Evolutionary conservation across 2,113 vertebrate species (phyloP).

Genomic region (Triplophysa siluroides): DNA sequence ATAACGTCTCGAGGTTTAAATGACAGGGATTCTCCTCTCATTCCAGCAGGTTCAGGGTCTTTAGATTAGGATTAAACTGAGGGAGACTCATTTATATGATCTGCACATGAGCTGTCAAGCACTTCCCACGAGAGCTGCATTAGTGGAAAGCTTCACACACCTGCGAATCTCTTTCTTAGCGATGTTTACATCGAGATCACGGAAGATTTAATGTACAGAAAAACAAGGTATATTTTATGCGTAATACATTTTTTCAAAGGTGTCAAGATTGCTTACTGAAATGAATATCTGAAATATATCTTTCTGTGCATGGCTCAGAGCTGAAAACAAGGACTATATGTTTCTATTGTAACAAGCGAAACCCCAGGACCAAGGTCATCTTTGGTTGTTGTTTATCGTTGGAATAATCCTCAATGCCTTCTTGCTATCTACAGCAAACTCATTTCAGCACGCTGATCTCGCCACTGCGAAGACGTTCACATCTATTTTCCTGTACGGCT

Average conservation of each 20-base stretch:
- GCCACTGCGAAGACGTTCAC: not conserved
- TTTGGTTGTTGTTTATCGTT: not conserved
- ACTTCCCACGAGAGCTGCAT: not conserved
- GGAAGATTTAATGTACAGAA: not conserved
- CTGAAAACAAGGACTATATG: not conserved
- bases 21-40: constrained; percentile 20
- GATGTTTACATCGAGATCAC: not conserved
- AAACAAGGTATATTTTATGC: not conserved
- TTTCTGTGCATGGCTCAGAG: not conserved
- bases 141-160: constrained; percentile 7
- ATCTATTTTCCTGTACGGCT: not conserved
- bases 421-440: not conserved
- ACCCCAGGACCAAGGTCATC: constrained; percentile 1
- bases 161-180: not conserved
- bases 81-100: constrained; percentile 17
- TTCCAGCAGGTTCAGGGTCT: not conserved
- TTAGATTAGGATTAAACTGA: constrained; percentile 28
- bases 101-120: constrained; percentile 6
- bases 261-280: no score
- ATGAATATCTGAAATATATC: constrained; percentile 19
- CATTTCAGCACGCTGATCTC: not conserved
- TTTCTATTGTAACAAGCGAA: not conserved
- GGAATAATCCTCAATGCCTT: not conserved
- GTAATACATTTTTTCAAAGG: no score
- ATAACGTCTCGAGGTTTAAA: constrained; percentile 11